Evolutionary conservation across 2,797 vertebrate genomes (phyloP).

Genomic region (Eulemur rubriventer): DNA sequence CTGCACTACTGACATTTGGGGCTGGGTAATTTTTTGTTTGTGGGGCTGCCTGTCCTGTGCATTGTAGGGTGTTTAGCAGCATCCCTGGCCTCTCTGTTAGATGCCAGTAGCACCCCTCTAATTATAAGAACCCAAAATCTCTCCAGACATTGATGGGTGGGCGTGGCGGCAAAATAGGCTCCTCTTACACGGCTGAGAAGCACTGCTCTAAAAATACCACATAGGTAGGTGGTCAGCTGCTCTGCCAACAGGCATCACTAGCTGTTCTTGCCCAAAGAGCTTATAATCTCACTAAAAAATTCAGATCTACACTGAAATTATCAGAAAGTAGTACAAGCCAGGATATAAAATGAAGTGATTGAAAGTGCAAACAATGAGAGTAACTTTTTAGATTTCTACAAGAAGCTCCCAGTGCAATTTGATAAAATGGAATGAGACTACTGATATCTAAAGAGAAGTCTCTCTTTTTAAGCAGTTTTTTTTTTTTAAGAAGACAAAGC

Average conservation of each 20-base stretch:
- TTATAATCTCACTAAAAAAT: neutral
- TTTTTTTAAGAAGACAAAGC: neutral
- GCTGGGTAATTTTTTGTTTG: neutral
- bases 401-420: neutral
- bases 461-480: neutral
- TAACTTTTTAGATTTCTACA: neutral
- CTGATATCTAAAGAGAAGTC: neutral
- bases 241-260: neutral
- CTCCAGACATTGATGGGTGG: neutral
- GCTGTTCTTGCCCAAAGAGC: neutral
- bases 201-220: neutral
- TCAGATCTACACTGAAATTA: neutral
- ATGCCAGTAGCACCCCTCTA: neutral
- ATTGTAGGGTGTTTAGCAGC: neutral
- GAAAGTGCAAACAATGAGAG: neutral
- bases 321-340: neutral
- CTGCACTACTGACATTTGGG: accelerated
- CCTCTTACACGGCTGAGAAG: neutral
- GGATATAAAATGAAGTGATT: neutral
- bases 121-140: neutral
- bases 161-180: neutral
- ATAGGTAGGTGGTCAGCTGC: neutral
- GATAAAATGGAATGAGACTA: neutral
- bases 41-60: neutral
- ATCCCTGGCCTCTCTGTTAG: neutral